Base-by-base conservation (phyloP, 2,797 vertebrate species). In the Huso huso region DNA sequence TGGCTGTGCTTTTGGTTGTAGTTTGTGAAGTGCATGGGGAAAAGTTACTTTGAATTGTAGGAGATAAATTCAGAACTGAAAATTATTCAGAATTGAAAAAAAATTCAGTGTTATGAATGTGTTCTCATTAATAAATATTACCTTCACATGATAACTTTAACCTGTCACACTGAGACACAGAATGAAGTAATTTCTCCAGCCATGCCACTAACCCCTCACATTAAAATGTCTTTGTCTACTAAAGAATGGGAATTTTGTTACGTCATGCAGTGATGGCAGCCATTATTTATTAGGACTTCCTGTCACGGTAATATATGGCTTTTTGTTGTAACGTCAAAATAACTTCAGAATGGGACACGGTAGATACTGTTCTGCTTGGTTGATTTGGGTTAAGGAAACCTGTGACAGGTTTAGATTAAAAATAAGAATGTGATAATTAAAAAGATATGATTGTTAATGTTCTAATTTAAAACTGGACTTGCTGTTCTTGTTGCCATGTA, bases 141-240 rank as follows among this genome's bases (percentile, higher is more conserved):
- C 58, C 11, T 59, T 59, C 60, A 50, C 60, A 67, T 50, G 66
- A 67, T 67, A 62, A 67, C 60, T 51, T 67, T 60, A 67, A 51
- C 66, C 66, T 67, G 66, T 67, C 66, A 67, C 23, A 37, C 60
- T 62, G 60, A 67, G 66, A 67, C 51, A 67, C 55, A 49, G 51
- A 67, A 61, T 67, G 61, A 67, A 62, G 51, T 58, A 67, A 67
- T 61, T 67, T 61, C 7, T 15, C 13, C 60, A 67, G 61, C 49
- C 11, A 37, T 62, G 66, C 60, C 60, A 62, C 58, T 50, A 67
- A 48, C 61, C 66, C 66, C 66, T 67, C 60, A 67, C 60, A 67
- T 67, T 67, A 67, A 67, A 61, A 67, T 67, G 66, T 61, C 49
- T 60, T 67, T 67, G 66, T 62, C 58, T 67, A 51, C 66, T 67